These are phyloP conservation scores for Archaeoteleia sp. DNA, from an alignment of 2,888 invertebrate species.

Conservation along the genomic window DNA sequence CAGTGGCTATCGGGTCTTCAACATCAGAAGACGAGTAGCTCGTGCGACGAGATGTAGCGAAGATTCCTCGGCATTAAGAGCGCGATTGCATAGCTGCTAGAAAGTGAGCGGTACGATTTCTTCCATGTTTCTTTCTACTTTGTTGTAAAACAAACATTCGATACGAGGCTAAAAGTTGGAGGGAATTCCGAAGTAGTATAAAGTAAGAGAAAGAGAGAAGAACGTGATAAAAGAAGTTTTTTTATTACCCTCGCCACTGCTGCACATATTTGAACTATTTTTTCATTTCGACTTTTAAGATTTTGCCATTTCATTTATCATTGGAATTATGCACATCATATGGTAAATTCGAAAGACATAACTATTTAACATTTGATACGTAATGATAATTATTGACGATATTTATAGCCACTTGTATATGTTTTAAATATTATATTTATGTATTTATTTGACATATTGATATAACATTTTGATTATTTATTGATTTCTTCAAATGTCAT, in stretches of 20 bases:
- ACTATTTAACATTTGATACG: no score
- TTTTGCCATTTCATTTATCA: constrained; percentile 25
- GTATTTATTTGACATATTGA: no score
- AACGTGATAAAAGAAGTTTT: constrained; percentile 33
- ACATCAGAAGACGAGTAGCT: constrained; percentile 11
- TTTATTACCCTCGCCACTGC: constrained; percentile 28
- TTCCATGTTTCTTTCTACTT: constrained; percentile 25
- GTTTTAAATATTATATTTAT: no score
- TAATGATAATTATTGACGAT: no score
- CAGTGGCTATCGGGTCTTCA: constrained; percentile 1
- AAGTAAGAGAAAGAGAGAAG: constrained; percentile 25
- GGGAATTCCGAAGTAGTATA: constrained; percentile 28
- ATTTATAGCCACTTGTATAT: no score
- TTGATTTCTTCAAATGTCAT: no score
- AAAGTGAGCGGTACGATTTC: constrained; percentile 26
- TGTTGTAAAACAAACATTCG: constrained; percentile 36
- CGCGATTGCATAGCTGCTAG: constrained; percentile 21
- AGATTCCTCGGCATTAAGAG: constrained; percentile 21
- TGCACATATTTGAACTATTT: constrained; percentile 34
- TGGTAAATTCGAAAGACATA: constrained; percentile 15
- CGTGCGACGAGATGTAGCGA: constrained; percentile 9
- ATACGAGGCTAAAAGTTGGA: constrained; percentile 28
- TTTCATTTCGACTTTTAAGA: constrained; percentile 35
- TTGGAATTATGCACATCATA: constrained; percentile 26
- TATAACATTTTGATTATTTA: no score